phyloP scores from a whole-genome alignment of 2,888 invertebrate genomes.

The Phortica okadai region DNA sequence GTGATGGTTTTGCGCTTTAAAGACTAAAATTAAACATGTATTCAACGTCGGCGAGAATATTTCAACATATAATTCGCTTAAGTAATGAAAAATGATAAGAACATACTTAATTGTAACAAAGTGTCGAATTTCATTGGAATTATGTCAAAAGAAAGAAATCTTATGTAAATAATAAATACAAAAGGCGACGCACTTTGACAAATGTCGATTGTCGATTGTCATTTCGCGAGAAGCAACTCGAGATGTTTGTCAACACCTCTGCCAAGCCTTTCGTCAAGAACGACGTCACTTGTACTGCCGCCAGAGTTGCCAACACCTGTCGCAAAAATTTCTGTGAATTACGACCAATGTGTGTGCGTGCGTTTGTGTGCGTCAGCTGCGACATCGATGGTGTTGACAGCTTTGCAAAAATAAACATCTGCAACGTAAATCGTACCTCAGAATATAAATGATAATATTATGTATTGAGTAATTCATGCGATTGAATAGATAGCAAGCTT shows the following conservation, averaged over 20 bases:
- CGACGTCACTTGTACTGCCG: background rate
- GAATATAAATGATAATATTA: background rate
- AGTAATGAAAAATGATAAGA: background rate
- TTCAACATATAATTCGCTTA: background rate
- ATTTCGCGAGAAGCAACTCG: background rate
- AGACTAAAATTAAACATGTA: too few relatives aligned
- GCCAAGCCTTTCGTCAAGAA: background rate
- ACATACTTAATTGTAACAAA: background rate
- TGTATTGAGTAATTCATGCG: background rate
- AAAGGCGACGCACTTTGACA: background rate
- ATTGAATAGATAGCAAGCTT: constrained; percentile 28
- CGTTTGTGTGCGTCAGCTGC: background rate
- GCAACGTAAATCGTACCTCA: background rate
- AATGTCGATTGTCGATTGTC: background rate
- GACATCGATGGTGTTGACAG: constrained; percentile 45
- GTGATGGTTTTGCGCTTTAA: too few relatives aligned
- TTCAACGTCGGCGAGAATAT: too few relatives aligned
- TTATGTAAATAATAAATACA: background rate
- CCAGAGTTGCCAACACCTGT: constrained; percentile 12
- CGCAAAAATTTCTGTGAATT: background rate
- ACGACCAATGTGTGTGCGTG: background rate
- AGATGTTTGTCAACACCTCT: background rate
- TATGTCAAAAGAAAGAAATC: background rate
- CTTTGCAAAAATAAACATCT: background rate
- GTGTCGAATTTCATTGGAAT: background rate